Conservation (phyloP, 2,113 vertebrate species). For the Stigmatopora argus region DNA sequence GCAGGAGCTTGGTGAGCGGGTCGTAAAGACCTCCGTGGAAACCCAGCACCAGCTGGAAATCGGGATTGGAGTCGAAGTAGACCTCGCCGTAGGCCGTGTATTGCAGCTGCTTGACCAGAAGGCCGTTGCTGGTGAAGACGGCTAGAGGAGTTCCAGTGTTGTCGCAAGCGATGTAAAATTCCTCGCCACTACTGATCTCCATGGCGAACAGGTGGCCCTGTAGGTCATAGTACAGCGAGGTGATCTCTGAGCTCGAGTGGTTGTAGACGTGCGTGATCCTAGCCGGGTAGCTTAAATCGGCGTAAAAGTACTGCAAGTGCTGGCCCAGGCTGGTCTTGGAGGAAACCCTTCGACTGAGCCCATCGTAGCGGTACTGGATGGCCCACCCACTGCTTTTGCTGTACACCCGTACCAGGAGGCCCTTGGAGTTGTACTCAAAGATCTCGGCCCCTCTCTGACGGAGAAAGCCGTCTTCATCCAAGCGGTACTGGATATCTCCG, state of each 20-base stretch:
- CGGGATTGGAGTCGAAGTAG: conserved; percentile 95
- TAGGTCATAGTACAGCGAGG: conserved; percentile 94
- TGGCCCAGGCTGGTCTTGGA: conserved; percentile 88
- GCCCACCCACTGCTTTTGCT: conserved; percentile 95
- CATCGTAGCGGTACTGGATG: conserved; percentile 90
- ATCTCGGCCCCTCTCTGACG: conserved; percentile 90
- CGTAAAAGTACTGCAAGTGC: conserved; percentile 95
- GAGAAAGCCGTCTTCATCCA: conserved; percentile 95
- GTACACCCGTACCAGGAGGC: conserved; percentile 87
- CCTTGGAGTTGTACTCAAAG: conserved; percentile 97
- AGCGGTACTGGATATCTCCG: conserved; percentile 90
- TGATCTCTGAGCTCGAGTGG: conserved; percentile 95
- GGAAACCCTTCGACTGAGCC: conserved; percentile 88
- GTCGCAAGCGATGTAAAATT: conserved; percentile 96
- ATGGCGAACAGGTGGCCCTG: conserved; percentile 97
- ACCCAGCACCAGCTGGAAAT: conserved; percentile 93
- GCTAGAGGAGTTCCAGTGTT: conserved; percentile 92
- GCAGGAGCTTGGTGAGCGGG: conserved; percentile 89
- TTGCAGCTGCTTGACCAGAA: conserved; percentile 93
- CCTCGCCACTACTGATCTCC: conserved; percentile 96
- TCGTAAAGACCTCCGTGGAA: conserved; percentile 95
- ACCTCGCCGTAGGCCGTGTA: conserved; percentile 96
- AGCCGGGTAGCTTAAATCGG: conserved; percentile 88
- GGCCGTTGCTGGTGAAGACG: conserved; percentile 93
- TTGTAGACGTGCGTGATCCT: conserved; percentile 96